Base-by-base conservation (phyloP, 2,888 invertebrate species). In the Ceriagrion tenellum region DNA sequence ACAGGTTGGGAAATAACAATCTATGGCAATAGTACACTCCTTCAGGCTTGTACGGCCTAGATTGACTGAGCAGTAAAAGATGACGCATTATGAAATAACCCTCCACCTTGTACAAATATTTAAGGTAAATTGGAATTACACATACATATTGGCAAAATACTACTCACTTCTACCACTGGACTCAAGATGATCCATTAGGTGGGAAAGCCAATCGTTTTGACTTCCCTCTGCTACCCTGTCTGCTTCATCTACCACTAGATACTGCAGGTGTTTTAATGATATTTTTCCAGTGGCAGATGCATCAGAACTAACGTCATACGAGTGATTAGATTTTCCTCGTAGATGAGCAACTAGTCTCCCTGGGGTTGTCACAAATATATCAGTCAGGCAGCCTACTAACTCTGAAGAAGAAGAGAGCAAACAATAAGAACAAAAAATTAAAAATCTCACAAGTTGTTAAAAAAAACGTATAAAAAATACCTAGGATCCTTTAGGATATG, bases 161-260 rank as follows among this genome's bases (percentile, higher is more conserved):
- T 47, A 93, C 93, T 93, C 40, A 93, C 96, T 96, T 90, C 96
- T 95, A 95, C 95, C 96, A 95, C 69, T 95, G 95, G 16, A 95
- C 95, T 96, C 97, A 56, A 98, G 97, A 96, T 98, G 98, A 95
- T 97, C 97, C 96, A 99, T 98, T 95, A 99, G 97, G 96, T 98
- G 98, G 96, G 98, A 98, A 10, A 99, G 97, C 99, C 99, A 99
- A 96, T 99, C 99, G 96, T 99, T 98, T 97, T 99, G 98, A 93
- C 99, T 98, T 96, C 98, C 98, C 96, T 99, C 99, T 97, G 99
- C 98, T 96, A 99, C 98, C 96, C 99, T 98, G 97, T 99, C 99
- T 13, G 99, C 99, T 97, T 99, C 99, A 97, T 99, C 99, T 95
- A 99, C 98, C 0, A 99, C 98, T 89, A 99, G 97, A 97, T 98